Conservation (phyloP, 2,113 vertebrate species). For the Lycaon pictus region DNA sequence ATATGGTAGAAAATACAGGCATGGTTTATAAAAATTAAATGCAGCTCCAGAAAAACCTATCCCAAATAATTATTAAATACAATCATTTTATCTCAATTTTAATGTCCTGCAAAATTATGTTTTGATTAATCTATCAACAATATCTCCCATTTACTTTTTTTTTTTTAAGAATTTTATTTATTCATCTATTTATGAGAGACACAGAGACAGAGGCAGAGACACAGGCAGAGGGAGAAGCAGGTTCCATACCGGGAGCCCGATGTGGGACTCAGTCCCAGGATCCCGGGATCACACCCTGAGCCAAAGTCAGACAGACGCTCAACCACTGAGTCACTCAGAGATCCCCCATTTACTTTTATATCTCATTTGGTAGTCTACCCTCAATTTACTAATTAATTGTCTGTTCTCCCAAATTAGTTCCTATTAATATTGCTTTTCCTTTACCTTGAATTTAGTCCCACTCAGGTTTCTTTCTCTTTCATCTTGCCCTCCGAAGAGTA, state of each 20-base stretch:
- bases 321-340: too few relatives aligned
- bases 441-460: neutral
- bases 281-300: too few relatives aligned
- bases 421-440: neutral
- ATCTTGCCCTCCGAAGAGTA: neutral
- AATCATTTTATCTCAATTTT: neutral
- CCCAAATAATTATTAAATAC: conserved; percentile 39
- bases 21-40: conserved; percentile 35
- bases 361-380: neutral
- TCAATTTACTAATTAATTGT: conserved; percentile 40
- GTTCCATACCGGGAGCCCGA: too few relatives aligned
- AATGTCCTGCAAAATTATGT: neutral
- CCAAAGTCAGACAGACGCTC: too few relatives aligned
- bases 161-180: too few relatives aligned
- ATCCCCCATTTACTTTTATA: neutral
- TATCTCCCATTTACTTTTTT: neutral
- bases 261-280: too few relatives aligned
- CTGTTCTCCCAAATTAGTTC: neutral
- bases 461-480: neutral
- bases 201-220: too few relatives aligned
- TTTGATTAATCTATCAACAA: conserved; percentile 9
- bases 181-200: too few relatives aligned
- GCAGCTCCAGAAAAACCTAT: neutral
- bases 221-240: too few relatives aligned
- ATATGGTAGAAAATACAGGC: neutral